Conservation (phyloP, 2,113 vertebrate species). For the Gadus chalcogrammus region DNA sequence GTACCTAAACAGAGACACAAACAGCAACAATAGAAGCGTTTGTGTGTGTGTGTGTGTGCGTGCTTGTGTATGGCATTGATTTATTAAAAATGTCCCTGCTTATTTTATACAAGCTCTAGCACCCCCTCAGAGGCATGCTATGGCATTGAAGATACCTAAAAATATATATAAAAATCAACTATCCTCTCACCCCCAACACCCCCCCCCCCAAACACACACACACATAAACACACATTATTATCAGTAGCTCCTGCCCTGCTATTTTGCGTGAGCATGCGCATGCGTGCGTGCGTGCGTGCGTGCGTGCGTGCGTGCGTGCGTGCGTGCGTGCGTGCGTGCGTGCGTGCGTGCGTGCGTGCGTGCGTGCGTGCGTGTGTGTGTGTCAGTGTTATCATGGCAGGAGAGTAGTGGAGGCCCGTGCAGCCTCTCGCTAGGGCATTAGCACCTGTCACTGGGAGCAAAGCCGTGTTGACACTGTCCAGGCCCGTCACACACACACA, state of each 20-base stretch:
- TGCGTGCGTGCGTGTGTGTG: background rate
- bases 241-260: constrained; percentile 40
- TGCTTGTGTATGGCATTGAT: background rate
- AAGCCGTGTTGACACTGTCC: constrained; percentile 39
- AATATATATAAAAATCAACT: no score
- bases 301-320: background rate
- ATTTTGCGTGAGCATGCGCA: constrained; percentile 8
- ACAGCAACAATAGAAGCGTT: background rate
- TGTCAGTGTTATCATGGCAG: constrained; percentile 49
- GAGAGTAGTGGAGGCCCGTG: constrained; percentile 56
- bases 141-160: no score
- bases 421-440: constrained; percentile 60
- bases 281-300: constrained; percentile 12
- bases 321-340: constrained; percentile 56
- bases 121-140: no score
- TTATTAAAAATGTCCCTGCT: background rate
- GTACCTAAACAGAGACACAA: no score
- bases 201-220: constrained; percentile 2
- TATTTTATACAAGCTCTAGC: background rate
- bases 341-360: constrained; percentile 2
- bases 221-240: constrained; percentile 27
- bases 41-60: constrained; percentile 11
- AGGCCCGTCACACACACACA: constrained; percentile 17
- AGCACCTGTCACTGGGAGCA: constrained; percentile 62
- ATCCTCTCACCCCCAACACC: constrained; percentile 15